Conservation (phyloP, 2,888 invertebrate genomes). For the Julus scandinavius region DNA sequence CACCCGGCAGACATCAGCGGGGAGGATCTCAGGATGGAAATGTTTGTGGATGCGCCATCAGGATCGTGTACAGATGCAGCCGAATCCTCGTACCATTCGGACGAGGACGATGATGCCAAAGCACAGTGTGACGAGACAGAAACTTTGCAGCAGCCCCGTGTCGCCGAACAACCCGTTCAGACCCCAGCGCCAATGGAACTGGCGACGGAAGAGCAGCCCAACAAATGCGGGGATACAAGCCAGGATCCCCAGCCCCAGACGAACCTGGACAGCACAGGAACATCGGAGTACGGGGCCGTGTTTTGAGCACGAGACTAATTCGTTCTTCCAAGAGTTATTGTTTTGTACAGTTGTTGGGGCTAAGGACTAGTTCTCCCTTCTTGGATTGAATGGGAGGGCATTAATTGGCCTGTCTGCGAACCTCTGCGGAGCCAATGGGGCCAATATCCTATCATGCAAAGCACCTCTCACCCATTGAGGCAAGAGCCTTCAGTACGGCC, state of each 20-base stretch:
- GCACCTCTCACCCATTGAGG: conserved; percentile 41
- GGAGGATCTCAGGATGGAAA: conserved; percentile 49
- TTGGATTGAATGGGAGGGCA: conserved; percentile 44
- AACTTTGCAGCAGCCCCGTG: background rate
- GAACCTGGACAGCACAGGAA: background rate
- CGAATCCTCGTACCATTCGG: conserved; percentile 35
- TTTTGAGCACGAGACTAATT: conserved; percentile 42
- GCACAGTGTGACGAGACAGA: conserved; percentile 18
- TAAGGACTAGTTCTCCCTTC: conserved; percentile 39
- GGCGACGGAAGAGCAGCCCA: background rate
- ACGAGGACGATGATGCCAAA: conserved; percentile 45
- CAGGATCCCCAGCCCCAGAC: background rate
- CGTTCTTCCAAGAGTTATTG: conserved; percentile 18
- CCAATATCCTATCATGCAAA: conserved; percentile 44
- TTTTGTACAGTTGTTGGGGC: conserved; percentile 48
- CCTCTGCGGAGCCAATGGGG: conserved; percentile 25
- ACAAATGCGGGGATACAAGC: background rate
- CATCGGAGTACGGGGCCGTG: conserved; percentile 22
- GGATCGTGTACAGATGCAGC: conserved; percentile 51
- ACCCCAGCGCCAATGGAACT: conserved; percentile 2
- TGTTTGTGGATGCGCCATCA: conserved; percentile 55
- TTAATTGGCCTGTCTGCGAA: background rate
- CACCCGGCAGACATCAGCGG: conserved; percentile 24
- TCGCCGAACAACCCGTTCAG: background rate
- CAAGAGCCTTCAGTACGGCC: conserved; percentile 45